A percentile compares a stretch with the other conserved stretches of the same genome.
Conservation (phyloP, 2,113 vertebrate genomes). For the Strix aluco region DNA sequence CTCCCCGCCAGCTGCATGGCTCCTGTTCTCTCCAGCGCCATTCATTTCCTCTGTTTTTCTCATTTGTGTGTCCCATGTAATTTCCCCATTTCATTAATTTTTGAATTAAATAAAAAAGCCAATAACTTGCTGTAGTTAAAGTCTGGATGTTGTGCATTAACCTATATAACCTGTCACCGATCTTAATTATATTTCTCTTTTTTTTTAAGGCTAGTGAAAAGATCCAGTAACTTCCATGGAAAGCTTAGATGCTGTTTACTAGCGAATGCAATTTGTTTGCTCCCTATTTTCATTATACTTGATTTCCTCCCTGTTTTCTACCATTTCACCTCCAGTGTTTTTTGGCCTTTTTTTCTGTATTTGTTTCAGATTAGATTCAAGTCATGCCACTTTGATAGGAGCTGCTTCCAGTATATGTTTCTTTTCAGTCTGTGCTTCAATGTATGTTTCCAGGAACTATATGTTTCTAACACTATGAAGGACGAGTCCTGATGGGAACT, state of each 20-base stretch:
- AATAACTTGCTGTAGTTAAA: background rate
- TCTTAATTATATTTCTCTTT: background rate
- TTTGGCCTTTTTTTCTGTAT: background rate
- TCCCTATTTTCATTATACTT: background rate
- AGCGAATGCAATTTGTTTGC: background rate
- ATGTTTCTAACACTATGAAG: background rate
- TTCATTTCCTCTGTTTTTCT: background rate
- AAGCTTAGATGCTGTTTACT: background rate
- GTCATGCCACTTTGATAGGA: background rate
- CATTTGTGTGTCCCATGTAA: background rate
- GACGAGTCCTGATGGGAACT: background rate
- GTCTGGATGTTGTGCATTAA: background rate
- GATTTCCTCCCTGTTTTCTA: background rate
- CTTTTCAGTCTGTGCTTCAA: background rate
- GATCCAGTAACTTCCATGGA: background rate
- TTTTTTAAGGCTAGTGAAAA: background rate
- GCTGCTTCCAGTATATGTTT: background rate
- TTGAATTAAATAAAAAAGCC: background rate
- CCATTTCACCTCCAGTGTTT: background rate
- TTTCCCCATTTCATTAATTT: constrained; percentile 9
- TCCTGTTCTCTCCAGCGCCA: background rate
- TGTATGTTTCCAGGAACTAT: background rate
- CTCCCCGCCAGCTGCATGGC: fast-evolving
- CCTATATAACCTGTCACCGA: background rate
- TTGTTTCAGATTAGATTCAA: background rate